Base-by-base conservation (phyloP, 2,113 vertebrate genomes). In the Zingel zingel region DNA sequence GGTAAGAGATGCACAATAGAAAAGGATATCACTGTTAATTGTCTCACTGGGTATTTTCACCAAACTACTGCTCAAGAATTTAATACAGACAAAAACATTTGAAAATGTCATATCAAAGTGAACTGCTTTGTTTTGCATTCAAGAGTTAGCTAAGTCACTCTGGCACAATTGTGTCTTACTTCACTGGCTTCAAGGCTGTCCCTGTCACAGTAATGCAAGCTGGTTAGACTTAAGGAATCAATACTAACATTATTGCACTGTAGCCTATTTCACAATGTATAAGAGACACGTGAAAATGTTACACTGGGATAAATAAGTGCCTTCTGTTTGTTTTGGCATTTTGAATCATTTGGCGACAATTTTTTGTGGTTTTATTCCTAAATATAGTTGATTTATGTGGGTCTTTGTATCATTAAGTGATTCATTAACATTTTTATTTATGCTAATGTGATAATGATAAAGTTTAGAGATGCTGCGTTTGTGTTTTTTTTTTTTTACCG, bases 291-390 rank as follows among this genome's bases (percentile, higher is more conserved):
- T 67, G 58, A 65, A 76, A 33, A 13, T 16, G 33, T 81, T 48
- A 54, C 82, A 63, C 86, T 86, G 74, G 45, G 45, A 79, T 53
- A 19, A 77, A 67, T 39, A 74, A 65, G 50, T 72, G 51, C 39
- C 68, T 86, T 11, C 74, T 82, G 33, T 66, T 77, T 45, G 2
- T 30, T 47, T 13, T 45, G 18, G 23, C 43, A 56, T 50, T 36
- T 78, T 67, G 5, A 51, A 73, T 58, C 15, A 53, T 67, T 16
- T 59, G 14, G 21, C 21, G 13, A 27, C 6, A 81, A 68, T 3
- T 30, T 7, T 36, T 13, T 48, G 33, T 21, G 14, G 10, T 66
- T 57, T 51, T 30, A 10, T 53, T 51, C 30, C 47, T 80, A 74
- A 79, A 85, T 75, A 82, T 65, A 74, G 48, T 50, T 70, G 21